These are phyloP conservation scores for Neoascia interrupta DNA, from an alignment of 2,888 invertebrate genomes.

Conservation along the genomic window DNA sequence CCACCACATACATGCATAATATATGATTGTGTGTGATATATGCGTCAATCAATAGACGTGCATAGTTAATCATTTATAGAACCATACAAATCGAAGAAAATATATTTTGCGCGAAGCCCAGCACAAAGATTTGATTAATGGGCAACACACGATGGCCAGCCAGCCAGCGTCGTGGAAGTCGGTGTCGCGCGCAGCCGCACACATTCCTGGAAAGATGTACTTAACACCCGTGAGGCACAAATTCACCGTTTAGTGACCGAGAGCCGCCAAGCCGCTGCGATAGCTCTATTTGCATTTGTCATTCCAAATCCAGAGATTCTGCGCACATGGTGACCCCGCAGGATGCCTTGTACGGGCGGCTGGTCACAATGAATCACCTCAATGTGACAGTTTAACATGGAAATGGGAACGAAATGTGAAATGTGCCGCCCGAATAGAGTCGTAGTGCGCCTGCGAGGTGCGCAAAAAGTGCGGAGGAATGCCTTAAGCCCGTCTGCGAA, in stretches of 20 bases:
- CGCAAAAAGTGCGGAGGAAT: slow-evolving; percentile 50
- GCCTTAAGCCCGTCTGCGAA: slow-evolving; percentile 13
- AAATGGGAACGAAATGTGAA: slow-evolving; percentile 66
- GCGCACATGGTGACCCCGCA: slow-evolving; percentile 53
- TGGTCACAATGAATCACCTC: slow-evolving; percentile 68
- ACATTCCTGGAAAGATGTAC: slow-evolving; percentile 51
- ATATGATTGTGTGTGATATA: slow-evolving; percentile 47
- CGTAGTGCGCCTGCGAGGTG: too few species aligned
- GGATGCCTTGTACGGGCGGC: slow-evolving; percentile 55
- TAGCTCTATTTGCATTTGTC: slow-evolving; percentile 69
- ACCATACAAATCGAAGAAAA: slow-evolving; percentile 16
- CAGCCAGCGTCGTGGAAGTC: slow-evolving; percentile 32
- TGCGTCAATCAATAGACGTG: slow-evolving; percentile 58
- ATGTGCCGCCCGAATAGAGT: slow-evolving; percentile 61
- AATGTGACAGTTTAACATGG: slow-evolving; percentile 71
- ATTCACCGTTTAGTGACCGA: slow-evolving; percentile 65
- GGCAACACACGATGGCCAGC: too few species aligned
- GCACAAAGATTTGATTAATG: slow-evolving; percentile 64
- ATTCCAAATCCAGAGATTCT: slow-evolving; percentile 38
- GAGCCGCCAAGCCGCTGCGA: slow-evolving; percentile 19
- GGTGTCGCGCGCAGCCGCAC: slow-evolving; percentile 22
- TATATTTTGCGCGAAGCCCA: slow-evolving; percentile 29
- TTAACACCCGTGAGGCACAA: slow-evolving; percentile 66
- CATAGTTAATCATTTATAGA: slow-evolving; percentile 52
- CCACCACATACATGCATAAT: not conserved